Evolutionary conservation across 2,797 vertebrate species (phyloP).

Genomic region (Chromobotia macracanthus): DNA sequence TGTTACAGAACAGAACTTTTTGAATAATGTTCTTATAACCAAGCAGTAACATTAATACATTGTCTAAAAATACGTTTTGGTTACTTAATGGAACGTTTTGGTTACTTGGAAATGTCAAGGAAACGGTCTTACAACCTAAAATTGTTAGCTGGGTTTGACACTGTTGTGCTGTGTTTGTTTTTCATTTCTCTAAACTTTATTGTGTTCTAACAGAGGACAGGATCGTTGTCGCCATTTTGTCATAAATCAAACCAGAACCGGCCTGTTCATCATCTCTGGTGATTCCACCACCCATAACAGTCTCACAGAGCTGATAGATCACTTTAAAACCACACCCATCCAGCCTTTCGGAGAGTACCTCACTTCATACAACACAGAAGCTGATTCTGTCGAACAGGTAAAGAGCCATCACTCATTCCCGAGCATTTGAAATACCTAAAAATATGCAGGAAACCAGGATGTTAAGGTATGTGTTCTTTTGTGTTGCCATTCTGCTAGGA

Average conservation of each 20-base stretch:
- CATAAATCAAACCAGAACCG: slow-evolving; percentile 74
- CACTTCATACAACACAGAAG: slow-evolving; percentile 70
- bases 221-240: slow-evolving; percentile 85
- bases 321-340: slow-evolving; percentile 77
- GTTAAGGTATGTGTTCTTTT: background rate
- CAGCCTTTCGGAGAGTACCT: slow-evolving; percentile 84
- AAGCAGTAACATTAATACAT: no score
- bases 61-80: no score
- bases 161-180: background rate
- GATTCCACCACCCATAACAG: slow-evolving; percentile 72
- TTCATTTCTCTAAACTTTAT: background rate
- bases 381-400: slow-evolving; percentile 45
- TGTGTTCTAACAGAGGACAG: slow-evolving; percentile 72
- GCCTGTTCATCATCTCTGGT: slow-evolving; percentile 76
- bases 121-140: no score
- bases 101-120: no score
- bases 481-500: slow-evolving; percentile 58
- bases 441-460: background rate
- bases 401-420: background rate
- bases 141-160: no score
- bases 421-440: background rate
- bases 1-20: no score
- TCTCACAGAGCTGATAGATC: slow-evolving; percentile 74
- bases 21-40: no score
- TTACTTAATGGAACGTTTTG: no score